Percentiles rank a stretch among this genome's conserved stretches.
These are phyloP conservation scores for Barbus barbus DNA, from an alignment of 2,113 vertebrate species.

Conservation along the genomic window DNA sequence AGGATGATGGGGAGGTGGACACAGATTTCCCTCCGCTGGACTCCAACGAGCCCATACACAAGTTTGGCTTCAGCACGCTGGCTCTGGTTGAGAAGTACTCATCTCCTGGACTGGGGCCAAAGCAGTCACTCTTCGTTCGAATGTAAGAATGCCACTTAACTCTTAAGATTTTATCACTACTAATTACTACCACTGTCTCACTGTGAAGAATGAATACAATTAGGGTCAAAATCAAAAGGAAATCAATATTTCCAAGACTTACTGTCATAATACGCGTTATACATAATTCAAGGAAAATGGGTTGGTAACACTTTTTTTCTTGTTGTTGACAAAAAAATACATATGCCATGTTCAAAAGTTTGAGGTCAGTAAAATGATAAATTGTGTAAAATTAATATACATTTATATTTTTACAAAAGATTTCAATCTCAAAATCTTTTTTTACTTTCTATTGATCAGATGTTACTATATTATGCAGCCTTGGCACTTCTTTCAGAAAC, in stretches of 20 bases:
- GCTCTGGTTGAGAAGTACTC: constrained; percentile 97
- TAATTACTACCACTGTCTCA: background rate
- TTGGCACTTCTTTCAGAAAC: background rate
- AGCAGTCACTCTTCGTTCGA: constrained; percentile 95
- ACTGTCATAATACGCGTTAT: background rate
- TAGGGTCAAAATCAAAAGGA: background rate
- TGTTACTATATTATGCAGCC: background rate
- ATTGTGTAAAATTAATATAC: too few relatives aligned
- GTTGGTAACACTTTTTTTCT: background rate
- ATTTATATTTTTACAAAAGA: too few relatives aligned
- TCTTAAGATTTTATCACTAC: background rate
- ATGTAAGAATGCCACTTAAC: constrained; percentile 82
- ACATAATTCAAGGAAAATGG: background rate
- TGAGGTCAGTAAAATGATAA: background rate
- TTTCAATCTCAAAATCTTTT: too few relatives aligned
- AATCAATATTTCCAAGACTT: background rate
- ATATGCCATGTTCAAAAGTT: background rate
- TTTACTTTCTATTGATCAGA: background rate
- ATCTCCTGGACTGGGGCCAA: constrained; percentile 89
- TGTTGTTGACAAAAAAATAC: background rate
- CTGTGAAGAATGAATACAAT: background rate
- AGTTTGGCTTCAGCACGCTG: constrained; percentile 98
- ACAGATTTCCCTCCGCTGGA: constrained; percentile 95
- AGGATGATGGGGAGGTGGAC: constrained; percentile 97
- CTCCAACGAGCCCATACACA: constrained; percentile 98